Conservation (phyloP, 2,888 invertebrate genomes). For the Neoascia interrupta region DNA sequence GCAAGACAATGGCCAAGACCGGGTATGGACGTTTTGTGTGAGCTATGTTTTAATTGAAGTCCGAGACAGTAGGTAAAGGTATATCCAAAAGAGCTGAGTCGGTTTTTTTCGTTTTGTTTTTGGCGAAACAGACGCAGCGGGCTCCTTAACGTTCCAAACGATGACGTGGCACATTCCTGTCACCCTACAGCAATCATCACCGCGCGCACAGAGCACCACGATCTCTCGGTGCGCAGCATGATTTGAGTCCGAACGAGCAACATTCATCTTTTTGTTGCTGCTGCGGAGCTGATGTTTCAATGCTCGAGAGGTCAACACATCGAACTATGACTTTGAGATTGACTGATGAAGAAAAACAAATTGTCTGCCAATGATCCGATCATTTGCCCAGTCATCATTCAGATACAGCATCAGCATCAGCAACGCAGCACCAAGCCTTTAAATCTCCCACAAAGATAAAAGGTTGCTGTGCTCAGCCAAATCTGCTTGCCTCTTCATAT, state of each 20-base stretch:
- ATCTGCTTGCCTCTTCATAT: conserved; percentile 63
- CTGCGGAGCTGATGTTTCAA: conserved; percentile 56
- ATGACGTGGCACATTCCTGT: conserved; percentile 78
- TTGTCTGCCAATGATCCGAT: conserved; percentile 70
- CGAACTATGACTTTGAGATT: conserved; percentile 70
- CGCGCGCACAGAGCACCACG: conserved; percentile 1
- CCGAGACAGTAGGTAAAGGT: conserved; percentile 3
- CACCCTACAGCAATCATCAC: conserved; percentile 70
- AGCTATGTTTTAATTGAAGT: conserved; percentile 67
- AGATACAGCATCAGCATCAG: conserved; percentile 21
- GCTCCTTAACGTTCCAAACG: conserved; percentile 72
- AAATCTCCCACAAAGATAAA: conserved; percentile 69
- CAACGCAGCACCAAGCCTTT: conserved; percentile 55
- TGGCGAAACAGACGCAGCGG: conserved; percentile 64
- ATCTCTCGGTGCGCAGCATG: conserved; percentile 47
- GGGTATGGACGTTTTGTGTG: conserved; percentile 58
- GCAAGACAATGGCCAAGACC: conserved; percentile 58
- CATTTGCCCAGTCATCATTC: conserved; percentile 68
- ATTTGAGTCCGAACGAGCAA: conserved; percentile 51
- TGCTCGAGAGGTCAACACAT: conserved; percentile 68
- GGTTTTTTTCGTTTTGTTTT: conserved; percentile 29
- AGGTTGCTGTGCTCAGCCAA: conserved; percentile 65
- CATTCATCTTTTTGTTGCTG: conserved; percentile 63
- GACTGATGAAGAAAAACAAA: conserved; percentile 70
- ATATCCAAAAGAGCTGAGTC: neutral